Base-by-base conservation (phyloP, 2,888 invertebrate species). In the Caenorhabditis sp. region DNA sequence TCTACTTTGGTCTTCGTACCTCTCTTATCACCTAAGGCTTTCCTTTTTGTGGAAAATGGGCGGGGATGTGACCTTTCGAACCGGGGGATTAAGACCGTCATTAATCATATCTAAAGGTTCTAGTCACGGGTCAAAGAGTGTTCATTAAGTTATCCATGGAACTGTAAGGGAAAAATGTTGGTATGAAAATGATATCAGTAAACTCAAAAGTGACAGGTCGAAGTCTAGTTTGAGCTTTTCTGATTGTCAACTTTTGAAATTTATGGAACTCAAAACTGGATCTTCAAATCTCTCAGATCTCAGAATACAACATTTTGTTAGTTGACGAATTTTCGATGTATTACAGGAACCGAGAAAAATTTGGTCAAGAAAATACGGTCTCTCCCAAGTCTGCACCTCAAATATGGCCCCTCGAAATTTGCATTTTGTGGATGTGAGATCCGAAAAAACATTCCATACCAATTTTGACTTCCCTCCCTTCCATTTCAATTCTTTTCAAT, bases 1-100 rank as follows among this genome's bases (percentile, higher is more conserved):
- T 66, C 73, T 72, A 73, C 72, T 80, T 80, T 72, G 66, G 54
- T 66, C 66, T 80, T 77, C 59, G 77, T 77, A 76, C 76, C 76
- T 41, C 14, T 47, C 49, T 76, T 76, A 76, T 76, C 75, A 76
- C 64, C 56, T 14, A 26, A 38, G 38, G 31, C 10, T 2, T 22
- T 41, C 38, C 54, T 26, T n/a, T n/a, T 7, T 14, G 24, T 22
- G 22, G 10, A 41, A 54, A 63, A 63, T 44, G 54, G 68, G 54
- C 49, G 64, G 64, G 49, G 19, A 19, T 19, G 49, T 22, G 64
- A 66, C 64, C 49, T 66, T 66, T 49, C 31, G 8, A 31, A 49
- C 51, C n/a, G 31, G 14, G n/a, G 31, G 22, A 49, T 26, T 54
- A 26, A 6, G 31, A 66, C 31, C 66, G n/a, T 51, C 35, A 47